Evolutionary conservation across 2,888 invertebrate species (phyloP), one percentile per base, ranked within the genome.

Genomic region (Bibio marci): DNA sequence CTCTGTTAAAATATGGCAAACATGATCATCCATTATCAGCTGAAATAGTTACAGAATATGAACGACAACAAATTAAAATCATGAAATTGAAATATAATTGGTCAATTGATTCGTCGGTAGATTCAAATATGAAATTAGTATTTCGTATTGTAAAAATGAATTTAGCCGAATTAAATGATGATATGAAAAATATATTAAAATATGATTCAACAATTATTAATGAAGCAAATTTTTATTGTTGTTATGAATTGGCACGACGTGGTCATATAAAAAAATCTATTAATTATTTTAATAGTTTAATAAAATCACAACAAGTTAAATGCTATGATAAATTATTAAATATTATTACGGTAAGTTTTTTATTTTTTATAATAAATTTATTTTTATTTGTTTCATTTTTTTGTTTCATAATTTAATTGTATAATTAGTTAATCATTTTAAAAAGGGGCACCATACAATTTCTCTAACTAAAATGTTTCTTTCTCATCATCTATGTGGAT

Each of bases 1-100:
- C 60, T 1, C 47, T 62, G 1, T 47, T 58, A 3, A 54, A 54
- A 43, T 41, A 60, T 4, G 53, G 59, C 22, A 22, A 6, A 22
- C 60, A 1, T n/a, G 57, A 57, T 17, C 60, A 62, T 49, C 58
- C 59, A 1, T 39, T 60, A 26, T 57, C 60, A 7, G 41, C 49
- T 2, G 56, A 57, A 44, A 62, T 62, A 26, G 53, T 51, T 37
- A 52, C 52, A 1, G 57, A 59, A 46, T 58, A 56, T 40, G 59
- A 62, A 42, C 51, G 56, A 26, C 62, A 62, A 49, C 53, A 53
- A 8, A 57, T 62, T 7, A 62, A 62, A 49, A 57, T 60, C 13
- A 56, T 62, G 52, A 58, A 59, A 47, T 51, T 51, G 2, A 62
- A 62, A 46, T 62, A 62, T 40, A 57, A 55, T 25, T 62, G 62